These are phyloP conservation scores for Notocelia uddmanniana DNA, from an alignment of 2,888 invertebrate species.

Conservation along the genomic window DNA sequence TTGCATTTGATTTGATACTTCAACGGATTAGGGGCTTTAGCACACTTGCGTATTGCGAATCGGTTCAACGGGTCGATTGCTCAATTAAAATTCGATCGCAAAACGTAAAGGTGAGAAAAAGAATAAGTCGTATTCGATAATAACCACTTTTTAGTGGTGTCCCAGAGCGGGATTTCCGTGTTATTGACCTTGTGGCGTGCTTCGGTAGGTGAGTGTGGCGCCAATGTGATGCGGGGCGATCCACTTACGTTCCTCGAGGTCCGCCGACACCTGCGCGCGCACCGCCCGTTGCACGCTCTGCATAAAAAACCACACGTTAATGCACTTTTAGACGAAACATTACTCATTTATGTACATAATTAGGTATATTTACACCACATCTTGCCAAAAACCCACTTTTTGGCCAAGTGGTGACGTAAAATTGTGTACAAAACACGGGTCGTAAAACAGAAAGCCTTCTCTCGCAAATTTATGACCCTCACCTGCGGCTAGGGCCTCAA, in stretches of 20 bases:
- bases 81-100: background rate
- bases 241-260: conserved; percentile 92
- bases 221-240: conserved; percentile 90
- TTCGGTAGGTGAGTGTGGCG: conserved; percentile 92
- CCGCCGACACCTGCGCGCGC: conserved; percentile 89
- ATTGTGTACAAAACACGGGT: too few species aligned
- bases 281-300: conserved; percentile 87
- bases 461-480: too few species aligned
- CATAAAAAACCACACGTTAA: conserved; percentile 28
- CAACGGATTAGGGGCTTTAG: background rate
- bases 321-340: background rate
- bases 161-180: conserved; percentile 68
- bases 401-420: too few species aligned
- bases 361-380: too few species aligned
- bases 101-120: background rate
- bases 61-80: background rate
- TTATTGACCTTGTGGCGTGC: conserved; percentile 90
- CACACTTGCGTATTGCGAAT: background rate
- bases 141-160: conserved; percentile 38
- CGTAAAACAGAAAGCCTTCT: too few species aligned
- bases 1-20: background rate
- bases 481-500: too few species aligned
- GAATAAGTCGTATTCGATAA: conserved; percentile 3
- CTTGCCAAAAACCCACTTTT: too few species aligned
- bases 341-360: too few species aligned